Percentiles rank a stretch among this genome's conserved stretches.
Evolutionary conservation across 2,113 vertebrate species (phyloP).

Genomic region (Raja brachyura): DNA sequence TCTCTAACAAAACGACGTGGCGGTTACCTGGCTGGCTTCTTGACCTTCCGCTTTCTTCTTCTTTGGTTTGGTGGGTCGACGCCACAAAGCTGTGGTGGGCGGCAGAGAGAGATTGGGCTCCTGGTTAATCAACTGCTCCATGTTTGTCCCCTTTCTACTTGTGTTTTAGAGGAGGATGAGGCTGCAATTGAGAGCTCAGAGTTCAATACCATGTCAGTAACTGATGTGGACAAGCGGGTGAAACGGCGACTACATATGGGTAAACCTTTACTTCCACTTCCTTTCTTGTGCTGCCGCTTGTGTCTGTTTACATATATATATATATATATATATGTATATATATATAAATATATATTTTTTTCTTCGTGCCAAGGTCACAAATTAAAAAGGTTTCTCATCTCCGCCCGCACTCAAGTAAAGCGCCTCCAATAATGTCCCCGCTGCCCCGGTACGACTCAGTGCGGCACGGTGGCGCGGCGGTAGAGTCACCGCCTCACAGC

Average conservation of each 20-base stretch:
- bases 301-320: constrained; percentile 55
- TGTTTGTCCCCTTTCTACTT: constrained; percentile 95
- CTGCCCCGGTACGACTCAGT: too few species aligned
- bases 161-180: constrained; percentile 99
- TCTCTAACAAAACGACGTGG: constrained; percentile 71
- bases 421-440: neutral
- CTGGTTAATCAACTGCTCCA: constrained; percentile 97
- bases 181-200: constrained; percentile 99
- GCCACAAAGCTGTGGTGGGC: constrained; percentile 72
- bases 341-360: constrained; percentile 37
- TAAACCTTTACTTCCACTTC: constrained; percentile 99
- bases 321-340: constrained; percentile 39
- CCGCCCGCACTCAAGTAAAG: constrained; percentile 17
- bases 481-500: neutral
- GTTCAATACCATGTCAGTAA: constrained; percentile 99
- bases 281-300: constrained; percentile 88
- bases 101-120: constrained; percentile 77
- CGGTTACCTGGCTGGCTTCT: constrained; percentile 69
- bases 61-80: constrained; percentile 57
- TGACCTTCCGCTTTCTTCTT: constrained; percentile 53
- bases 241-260: constrained; percentile 99
- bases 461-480: too few species aligned
- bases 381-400: constrained; percentile 41
- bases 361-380: constrained; percentile 34
- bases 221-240: constrained; percentile 99